Base-by-base conservation (phyloP, 2,797 vertebrate genomes). In the Microctenopoma lineatum region DNA sequence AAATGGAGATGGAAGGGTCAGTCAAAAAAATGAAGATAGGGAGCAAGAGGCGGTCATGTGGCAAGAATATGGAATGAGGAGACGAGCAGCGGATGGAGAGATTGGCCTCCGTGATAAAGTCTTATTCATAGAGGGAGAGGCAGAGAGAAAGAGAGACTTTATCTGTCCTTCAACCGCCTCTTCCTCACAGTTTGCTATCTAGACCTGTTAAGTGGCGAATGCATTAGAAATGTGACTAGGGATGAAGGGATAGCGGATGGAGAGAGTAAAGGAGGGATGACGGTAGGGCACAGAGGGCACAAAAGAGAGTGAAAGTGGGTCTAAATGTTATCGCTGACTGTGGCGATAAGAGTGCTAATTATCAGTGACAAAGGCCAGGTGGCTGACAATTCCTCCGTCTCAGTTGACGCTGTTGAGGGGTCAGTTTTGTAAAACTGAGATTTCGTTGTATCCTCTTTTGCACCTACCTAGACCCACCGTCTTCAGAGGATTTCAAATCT, bases 281-380 rank as follows among this genome's bases (percentile, higher is more conserved):
- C 4, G 65, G 65, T 1, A 7, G 70, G 56, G 80, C 60, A 48
- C 45, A 58, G 55, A 67, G 71, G 75, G 61, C 42, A 72, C 54
- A 76, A 79, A 84, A 74, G 76, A 70, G 69, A 84, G 75, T 15
- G 34, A 26, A 77, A 85, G 66, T 64, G 80, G 84, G 84, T 87
- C 84, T 84, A 89, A 91, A 92, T 90, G 91, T 92, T 92, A 93
- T 94, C 92, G 55, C 34, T 14, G 71, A 73, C 79, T 4, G 63
- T 10, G 62, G 54, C 59, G 90, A 93, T 93, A 92, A 91, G 83
- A 51, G 46, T 66, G 77, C 83, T 92, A 93, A 94, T 94, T 92
- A 92, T 86, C 80, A 76, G 77, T 53, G 84, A 90, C 87, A 90
- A 90, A 86, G 84, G 73, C 70, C 16, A 3, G 44, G 34, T 61